Evolutionary conservation across 2,888 invertebrate species (phyloP).

Genomic region (Tyria jacobaeae): DNA sequence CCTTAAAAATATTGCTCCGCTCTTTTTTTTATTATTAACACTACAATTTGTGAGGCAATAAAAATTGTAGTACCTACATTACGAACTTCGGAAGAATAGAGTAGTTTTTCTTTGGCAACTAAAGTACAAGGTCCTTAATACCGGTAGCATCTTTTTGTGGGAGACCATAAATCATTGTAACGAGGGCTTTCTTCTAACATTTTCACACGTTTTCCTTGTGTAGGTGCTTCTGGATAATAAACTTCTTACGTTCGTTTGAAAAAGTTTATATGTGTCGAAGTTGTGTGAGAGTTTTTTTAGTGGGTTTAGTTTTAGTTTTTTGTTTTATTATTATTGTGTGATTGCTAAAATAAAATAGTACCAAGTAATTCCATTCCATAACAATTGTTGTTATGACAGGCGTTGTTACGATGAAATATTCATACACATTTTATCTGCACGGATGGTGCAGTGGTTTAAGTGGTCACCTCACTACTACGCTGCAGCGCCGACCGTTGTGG

Average conservation of each 20-base stretch:
- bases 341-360: conserved; percentile 10
- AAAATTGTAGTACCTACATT: conserved; percentile 37
- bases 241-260: conserved; percentile 44
- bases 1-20: too few species aligned
- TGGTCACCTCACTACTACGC: too few species aligned
- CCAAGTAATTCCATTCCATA: too few species aligned
- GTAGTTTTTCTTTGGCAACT: conserved; percentile 64
- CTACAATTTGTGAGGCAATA: conserved; percentile 36
- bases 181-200: conserved; percentile 67
- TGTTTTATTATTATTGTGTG: conserved; percentile 30
- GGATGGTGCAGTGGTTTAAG: too few species aligned
- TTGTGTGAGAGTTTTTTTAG: conserved; percentile 36
- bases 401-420: too few species aligned
- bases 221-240: conserved; percentile 51
- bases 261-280: conserved; percentile 46
- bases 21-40: too few species aligned
- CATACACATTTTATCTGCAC: too few species aligned
- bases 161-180: conserved; percentile 79
- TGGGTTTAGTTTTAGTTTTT: conserved; percentile 36
- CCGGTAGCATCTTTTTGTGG: conserved; percentile 68
- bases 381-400: too few species aligned
- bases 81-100: conserved; percentile 52
- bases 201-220: conserved; percentile 76
- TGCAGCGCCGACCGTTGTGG: too few species aligned
- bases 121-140: conserved; percentile 59